Base-by-base conservation (phyloP, 2,888 invertebrate genomes). In the Notodromas monacha region DNA sequence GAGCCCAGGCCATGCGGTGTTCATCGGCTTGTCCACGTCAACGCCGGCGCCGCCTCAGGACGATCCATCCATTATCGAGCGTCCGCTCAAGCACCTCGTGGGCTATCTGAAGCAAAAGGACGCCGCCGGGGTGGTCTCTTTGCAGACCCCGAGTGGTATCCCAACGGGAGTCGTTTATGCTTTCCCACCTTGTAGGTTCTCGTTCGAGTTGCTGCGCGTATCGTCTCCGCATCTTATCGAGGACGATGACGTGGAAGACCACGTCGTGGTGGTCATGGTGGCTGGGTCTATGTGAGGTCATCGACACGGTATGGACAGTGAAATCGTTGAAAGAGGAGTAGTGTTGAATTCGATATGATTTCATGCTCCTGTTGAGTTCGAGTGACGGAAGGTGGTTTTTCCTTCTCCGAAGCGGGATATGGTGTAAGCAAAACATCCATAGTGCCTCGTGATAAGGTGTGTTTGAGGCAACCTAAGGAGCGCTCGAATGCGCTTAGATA, bases 71-170 rank as follows among this genome's bases (percentile, higher is more conserved):
- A 73, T 84, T 14, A 79, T 81, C 45, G 74, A 76, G 5, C 58
- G 81, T 34, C 86, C 86, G 0, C 54, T 89, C 43, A 63, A 79
- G 21, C 89, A 92, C 53, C 58, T 96, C 37, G 81, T 92, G 3
- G 76, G 84, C 1, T 96, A 96, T 48, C 55, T 96, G 32, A 84
- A 86, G 45, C 89, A 89, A 45, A 96, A 96, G 51, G 89, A 92
- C 51, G 92, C 96, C 14, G 92, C 92, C 4, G 96, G 96, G 34
- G 89, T 92, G 0, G 84, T 92, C 40, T 77, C 81, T 1, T 55
- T 89, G 13, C 49, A 72, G 12, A 74, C 72, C 43, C 76, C 76
- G 49, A 77, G 77, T 46, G 73, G 74, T 0, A 72, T 74, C 2
- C n/a, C n/a, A n/a, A 74, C 77, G n/a, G 86, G 84, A 15, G 81